Conservation (phyloP, 2,113 vertebrate genomes). For the Megaptera novaeangliae region DNA sequence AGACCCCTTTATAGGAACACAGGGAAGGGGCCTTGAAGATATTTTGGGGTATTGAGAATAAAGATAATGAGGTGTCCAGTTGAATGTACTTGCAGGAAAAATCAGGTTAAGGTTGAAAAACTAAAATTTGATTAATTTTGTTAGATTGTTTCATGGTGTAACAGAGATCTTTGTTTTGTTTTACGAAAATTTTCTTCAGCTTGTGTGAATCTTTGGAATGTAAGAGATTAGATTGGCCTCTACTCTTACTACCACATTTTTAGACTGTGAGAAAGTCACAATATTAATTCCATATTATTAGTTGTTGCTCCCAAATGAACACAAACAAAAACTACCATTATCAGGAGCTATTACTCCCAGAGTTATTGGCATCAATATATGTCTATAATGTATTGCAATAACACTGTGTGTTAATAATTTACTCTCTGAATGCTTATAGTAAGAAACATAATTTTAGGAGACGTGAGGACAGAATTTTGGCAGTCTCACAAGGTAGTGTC, state of each 20-base stretch:
- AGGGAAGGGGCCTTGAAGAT: not conserved
- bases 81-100: not conserved
- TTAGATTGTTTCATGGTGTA: not conserved
- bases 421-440: not conserved
- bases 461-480: not conserved
- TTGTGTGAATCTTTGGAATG: not conserved
- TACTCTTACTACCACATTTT: not conserved
- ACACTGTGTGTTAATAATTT: too few relatives aligned
- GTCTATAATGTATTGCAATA: not conserved
- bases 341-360: not conserved
- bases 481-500: not conserved
- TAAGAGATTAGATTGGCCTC: not conserved
- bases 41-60: not conserved
- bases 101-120: not conserved
- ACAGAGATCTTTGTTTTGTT: not conserved
- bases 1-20: not conserved
- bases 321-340: not conserved
- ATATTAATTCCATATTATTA: not conserved
- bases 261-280: not conserved
- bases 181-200: not conserved
- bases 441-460: not conserved
- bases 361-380: not conserved
- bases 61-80: not conserved
- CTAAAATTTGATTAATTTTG: not conserved
- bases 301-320: not conserved